phyloP scores from a whole-genome alignment of 1,140 invertebrate genomes.

The Drosophila funebris region DNA sequence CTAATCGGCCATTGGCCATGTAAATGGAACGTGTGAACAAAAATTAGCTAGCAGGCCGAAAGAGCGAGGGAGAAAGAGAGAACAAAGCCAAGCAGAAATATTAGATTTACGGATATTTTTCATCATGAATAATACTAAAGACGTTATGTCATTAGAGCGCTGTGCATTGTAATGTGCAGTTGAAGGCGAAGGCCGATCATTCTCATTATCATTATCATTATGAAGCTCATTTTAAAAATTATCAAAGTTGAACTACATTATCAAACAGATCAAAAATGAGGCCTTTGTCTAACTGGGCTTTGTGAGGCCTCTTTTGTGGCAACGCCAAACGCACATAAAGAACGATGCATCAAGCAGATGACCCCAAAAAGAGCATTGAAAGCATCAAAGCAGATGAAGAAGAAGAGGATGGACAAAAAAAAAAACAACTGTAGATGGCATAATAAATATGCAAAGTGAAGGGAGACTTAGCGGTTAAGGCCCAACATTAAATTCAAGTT shows the following conservation, averaged over 20 bases:
- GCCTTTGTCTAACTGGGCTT: constrained; percentile 39
- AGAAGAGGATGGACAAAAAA: constrained; percentile 4
- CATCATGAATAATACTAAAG: constrained; percentile 47
- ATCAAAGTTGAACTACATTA: constrained; percentile 62
- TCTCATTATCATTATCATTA: constrained; percentile 46
- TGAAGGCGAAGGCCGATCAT: constrained; percentile 73
- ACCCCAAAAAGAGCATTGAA: constrained; percentile 40
- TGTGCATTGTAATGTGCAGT: constrained; percentile 72
- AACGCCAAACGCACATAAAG: constrained; percentile 17
- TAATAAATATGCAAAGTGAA: constrained; percentile 48
- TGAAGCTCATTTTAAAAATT: constrained; percentile 19
- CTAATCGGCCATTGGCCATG: constrained; percentile 61
- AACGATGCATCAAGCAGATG: constrained; percentile 39
- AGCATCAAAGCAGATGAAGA: constrained; percentile 11
- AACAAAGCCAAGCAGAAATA: constrained; percentile 5
- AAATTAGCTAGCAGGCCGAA: constrained; percentile 36
- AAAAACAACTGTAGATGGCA: constrained; percentile 17
- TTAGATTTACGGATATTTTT: constrained; percentile 55
- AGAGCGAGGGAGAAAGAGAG: constrained; percentile 23
- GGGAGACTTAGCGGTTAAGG: constrained; percentile 47
- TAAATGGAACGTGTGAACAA: constrained; percentile 80
- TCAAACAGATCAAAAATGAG: constrained; percentile 18
- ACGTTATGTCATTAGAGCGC: constrained; percentile 38
- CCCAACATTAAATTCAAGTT: constrained; percentile 49
- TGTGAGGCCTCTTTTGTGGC: constrained; percentile 57